Percentiles rank a stretch among this genome's conserved stretches.
Conservation (phyloP, 2,797 vertebrate genomes). For the Agapornis canus region DNA sequence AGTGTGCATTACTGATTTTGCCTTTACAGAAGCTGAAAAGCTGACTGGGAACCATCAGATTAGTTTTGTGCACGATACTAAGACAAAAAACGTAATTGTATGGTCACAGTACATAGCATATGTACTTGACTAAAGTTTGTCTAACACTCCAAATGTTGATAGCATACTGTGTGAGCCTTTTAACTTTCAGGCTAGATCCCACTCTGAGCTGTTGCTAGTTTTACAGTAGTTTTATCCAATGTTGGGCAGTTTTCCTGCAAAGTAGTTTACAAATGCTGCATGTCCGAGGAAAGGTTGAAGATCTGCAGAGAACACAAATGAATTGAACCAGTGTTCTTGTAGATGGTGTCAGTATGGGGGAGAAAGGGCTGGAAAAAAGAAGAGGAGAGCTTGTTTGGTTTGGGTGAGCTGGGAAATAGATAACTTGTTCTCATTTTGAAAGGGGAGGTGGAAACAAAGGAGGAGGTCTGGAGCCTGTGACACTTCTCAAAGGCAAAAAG, state of each 20-base stretch:
- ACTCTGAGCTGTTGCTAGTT: neutral
- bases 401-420: neutral
- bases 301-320: neutral
- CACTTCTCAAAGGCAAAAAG: neutral
- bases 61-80: neutral
- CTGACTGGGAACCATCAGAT: neutral
- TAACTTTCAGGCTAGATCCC: neutral
- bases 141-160: neutral
- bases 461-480: neutral
- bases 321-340: accelerated
- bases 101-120: neutral
- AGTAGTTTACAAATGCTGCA: neutral
- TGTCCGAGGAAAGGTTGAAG: neutral
- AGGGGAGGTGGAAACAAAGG: neutral
- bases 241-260: neutral
- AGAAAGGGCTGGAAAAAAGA: neutral
- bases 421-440: neutral
- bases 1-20: neutral
- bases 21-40: neutral
- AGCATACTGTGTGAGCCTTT: neutral
- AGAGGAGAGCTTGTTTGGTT: neutral
- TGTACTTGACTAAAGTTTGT: neutral
- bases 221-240: neutral
- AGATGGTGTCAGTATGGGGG: neutral
- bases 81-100: neutral